These are phyloP conservation scores for Caenorhabditis becei DNA, from an alignment of 2,888 invertebrate genomes.

Conservation along the genomic window DNA sequence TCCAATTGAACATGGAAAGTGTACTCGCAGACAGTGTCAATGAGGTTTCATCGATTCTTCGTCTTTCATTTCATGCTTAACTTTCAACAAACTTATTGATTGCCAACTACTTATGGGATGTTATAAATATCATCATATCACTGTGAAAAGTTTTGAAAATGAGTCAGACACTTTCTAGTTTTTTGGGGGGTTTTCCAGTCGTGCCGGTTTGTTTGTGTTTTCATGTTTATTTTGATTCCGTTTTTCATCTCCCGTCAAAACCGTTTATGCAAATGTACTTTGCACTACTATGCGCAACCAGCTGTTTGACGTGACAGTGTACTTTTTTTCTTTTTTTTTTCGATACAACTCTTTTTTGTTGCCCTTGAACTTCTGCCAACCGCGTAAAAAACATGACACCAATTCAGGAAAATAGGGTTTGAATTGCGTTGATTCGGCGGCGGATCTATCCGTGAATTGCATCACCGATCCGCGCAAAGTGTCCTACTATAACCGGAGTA, in stretches of 20 bases:
- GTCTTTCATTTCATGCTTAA: slow-evolving; percentile 2
- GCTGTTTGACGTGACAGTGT: slow-evolving; percentile 12
- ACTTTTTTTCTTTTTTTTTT: slow-evolving; percentile 17
- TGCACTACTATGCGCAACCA: slow-evolving; percentile 7
- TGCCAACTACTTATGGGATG: neutral
- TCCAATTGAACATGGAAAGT: slow-evolving; percentile 62
- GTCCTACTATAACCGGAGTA: slow-evolving; percentile 59
- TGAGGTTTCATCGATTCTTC: slow-evolving; percentile 31
- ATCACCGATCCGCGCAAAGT: slow-evolving; percentile 42
- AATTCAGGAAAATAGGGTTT: slow-evolving; percentile 13
- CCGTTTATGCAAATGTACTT: slow-evolving; percentile 48
- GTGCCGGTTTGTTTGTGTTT: slow-evolving; percentile 3
- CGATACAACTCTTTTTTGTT: slow-evolving; percentile 14
- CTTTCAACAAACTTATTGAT: slow-evolving; percentile 11
- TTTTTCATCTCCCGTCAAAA: slow-evolving; percentile 27
- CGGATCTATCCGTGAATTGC: slow-evolving; percentile 47
- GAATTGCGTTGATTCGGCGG: slow-evolving; percentile 1
- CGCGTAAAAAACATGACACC: slow-evolving; percentile 48
- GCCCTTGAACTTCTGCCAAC: slow-evolving; percentile 41
- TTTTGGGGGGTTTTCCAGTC: neutral
- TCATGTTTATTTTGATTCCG: slow-evolving; percentile 15
- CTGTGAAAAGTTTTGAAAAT: neutral
- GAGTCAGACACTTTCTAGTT: slow-evolving; percentile 13
- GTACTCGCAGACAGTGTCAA: slow-evolving; percentile 61
- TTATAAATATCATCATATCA: slow-evolving; percentile 1